Conservation (phyloP, 1,140 invertebrate genomes). For the Bombus waltoni region DNA sequence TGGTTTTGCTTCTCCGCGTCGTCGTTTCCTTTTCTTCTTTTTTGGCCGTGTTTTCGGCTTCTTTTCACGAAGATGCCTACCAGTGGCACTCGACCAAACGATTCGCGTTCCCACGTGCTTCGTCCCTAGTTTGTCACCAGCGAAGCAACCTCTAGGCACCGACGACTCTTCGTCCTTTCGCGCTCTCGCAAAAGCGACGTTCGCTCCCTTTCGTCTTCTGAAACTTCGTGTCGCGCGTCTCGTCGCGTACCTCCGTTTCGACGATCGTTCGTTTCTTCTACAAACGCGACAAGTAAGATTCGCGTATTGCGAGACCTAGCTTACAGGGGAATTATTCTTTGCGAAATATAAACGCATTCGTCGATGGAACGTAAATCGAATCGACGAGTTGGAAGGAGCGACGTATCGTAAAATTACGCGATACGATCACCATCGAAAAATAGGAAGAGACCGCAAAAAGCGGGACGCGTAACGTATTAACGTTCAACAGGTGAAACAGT, state of each 20-base stretch:
- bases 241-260: not conserved
- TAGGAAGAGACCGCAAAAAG: not conserved
- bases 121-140: no score
- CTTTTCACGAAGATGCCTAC: not conserved
- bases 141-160: not conserved
- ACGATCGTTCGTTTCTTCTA: not conserved
- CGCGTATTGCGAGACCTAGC: not conserved
- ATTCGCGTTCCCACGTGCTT: conserved; percentile 21
- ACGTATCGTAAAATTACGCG: no score
- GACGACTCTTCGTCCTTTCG: not conserved
- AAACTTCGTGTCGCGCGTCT: not conserved
- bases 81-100: conserved; percentile 1
- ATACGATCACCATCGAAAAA: not conserved
- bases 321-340: not conserved
- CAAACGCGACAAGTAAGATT: not conserved
- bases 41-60: not conserved
- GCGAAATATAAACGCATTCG: not conserved
- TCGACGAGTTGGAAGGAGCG: no score
- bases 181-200: no score
- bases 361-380: no score
- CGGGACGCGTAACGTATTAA: not conserved
- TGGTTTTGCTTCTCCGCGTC: not conserved
- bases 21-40: not conserved
- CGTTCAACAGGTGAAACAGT: not conserved
- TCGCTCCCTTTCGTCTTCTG: not conserved